Base-by-base conservation (phyloP, 1,140 invertebrate genomes). In the Manduca sexta region DNA sequence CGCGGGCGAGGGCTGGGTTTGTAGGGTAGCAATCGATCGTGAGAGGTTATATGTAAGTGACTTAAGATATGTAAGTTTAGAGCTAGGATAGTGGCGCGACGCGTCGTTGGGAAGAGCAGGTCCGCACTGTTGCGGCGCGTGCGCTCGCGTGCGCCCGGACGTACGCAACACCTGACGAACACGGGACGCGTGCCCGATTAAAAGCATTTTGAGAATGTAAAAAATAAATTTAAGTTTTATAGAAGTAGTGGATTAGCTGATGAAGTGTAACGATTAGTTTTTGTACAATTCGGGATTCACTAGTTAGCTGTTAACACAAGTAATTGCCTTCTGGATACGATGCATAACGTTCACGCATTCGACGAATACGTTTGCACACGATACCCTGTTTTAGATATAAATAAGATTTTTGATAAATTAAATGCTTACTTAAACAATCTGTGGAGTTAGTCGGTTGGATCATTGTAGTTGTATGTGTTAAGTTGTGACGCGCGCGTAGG, bases 271-370 rank as follows among this genome's bases (percentile, higher is more conserved):
- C 63, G 63, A 72, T 72, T 81, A 82, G 76, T 82, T 84, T 84
- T 84, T 84, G 73, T 84, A 84, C 80, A 73, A 80, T 74, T 71
- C 60, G 60, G 57, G 73, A 71, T 52, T 65, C 72, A 78, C 68
- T 79, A 75, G 71, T 76, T 76, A 75, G 74, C 63, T 3, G 67
- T 56, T 57, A 52, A 63, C 65, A 65, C 63, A 55, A 53, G 37
- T 60, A 42, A 58, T 50, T 49, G 54, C 59, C 57, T 61, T 62
- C 45, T 48, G 48, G 42, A 31, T 31, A 31, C 18, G 21, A 30
- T 30, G 11, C 16, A 29, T 42, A 43, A 43, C 17, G 38, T 17
- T 40, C 16, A 18, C n/a, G 16, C 11, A 34, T 8, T 34, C n/a
- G 7, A 40, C 11, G n/a, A 5, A 14, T 38, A 13, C n/a, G 15